A percentile compares a stretch with the other conserved stretches of the same genome.
Conservation (phyloP, 2,888 invertebrate genomes). For the Aspidapion aeneum region DNA sequence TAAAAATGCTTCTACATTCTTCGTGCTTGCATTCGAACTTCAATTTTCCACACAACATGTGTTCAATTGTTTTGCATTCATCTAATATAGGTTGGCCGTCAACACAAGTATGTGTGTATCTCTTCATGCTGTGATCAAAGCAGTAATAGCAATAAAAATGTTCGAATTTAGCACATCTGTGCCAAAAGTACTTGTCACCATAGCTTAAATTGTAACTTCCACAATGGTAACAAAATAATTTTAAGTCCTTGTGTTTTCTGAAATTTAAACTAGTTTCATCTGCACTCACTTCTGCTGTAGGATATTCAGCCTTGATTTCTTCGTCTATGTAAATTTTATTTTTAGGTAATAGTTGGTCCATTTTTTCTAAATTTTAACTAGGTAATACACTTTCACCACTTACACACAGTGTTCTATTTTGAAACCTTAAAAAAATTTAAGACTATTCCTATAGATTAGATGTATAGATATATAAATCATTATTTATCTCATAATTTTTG, state of each 20-base stretch:
- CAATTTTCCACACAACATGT: conserved; percentile 18
- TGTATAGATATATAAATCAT: too few relatives aligned
- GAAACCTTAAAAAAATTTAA: too few relatives aligned
- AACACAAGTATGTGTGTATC: conserved; percentile 17
- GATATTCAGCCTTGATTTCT: conserved; percentile 22
- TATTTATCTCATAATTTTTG: too few relatives aligned
- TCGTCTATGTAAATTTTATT: conserved; percentile 21
- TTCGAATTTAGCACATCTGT: conserved; percentile 17
- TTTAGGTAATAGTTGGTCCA: conserved; percentile 20
- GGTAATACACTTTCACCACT: too few relatives aligned
- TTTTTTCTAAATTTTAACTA: too few relatives aligned
- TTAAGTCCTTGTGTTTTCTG: conserved; percentile 14
- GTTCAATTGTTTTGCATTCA: conserved; percentile 20
- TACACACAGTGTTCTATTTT: too few relatives aligned
- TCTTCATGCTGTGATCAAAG: conserved; percentile 22
- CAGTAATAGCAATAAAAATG: conserved; percentile 24
- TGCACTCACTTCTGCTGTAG: conserved; percentile 7
- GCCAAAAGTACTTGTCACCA: conserved; percentile 22
- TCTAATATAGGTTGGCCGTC: conserved; percentile 20
- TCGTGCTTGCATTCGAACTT: conserved; percentile 20
- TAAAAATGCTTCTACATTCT: conserved; percentile 20
- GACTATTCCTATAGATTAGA: too few relatives aligned
- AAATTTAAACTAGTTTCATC: conserved; percentile 13
- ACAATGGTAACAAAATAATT: conserved; percentile 18
- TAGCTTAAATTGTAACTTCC: conserved; percentile 22